Conservation (phyloP, 2,113 vertebrate species). For the Lasiurus cinereus region DNA sequence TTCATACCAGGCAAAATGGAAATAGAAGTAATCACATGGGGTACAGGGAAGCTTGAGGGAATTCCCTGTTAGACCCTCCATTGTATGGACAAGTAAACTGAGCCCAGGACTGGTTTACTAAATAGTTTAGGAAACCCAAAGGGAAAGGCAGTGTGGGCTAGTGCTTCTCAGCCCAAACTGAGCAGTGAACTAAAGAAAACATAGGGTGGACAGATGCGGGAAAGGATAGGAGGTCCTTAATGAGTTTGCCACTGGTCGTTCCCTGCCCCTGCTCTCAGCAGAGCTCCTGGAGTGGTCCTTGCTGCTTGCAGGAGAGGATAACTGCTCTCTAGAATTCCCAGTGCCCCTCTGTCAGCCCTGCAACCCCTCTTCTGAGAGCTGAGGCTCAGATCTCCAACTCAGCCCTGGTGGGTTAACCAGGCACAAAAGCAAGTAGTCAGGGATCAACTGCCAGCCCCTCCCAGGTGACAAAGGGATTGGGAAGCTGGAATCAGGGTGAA, state of each 20-base stretch:
- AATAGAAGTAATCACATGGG: neutral
- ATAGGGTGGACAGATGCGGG: neutral
- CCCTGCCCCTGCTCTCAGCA: neutral
- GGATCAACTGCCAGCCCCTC: slow-evolving; percentile 41
- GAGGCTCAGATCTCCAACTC: slow-evolving; percentile 41
- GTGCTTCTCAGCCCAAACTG: neutral
- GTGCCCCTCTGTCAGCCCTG: neutral
- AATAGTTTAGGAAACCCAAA: neutral
- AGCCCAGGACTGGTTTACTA: neutral
- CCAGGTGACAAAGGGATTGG: slow-evolving; percentile 46
- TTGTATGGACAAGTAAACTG: neutral
- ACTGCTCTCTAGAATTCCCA: neutral
- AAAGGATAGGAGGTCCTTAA: neutral
- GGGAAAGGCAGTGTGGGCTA: neutral
- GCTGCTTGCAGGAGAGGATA: neutral
- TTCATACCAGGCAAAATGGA: neutral
- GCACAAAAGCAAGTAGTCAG: neutral
- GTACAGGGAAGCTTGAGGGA: no score
- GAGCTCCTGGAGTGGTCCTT: neutral
- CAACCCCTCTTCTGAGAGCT: neutral
- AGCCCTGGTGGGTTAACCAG: neutral
- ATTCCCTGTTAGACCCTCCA: neutral
- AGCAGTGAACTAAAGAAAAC: neutral
- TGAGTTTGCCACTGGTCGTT: neutral
- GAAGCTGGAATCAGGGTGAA: slow-evolving; percentile 28